These are phyloP conservation scores for Etheostoma spectabile DNA, from an alignment of 2,113 vertebrate species.

Conservation along the genomic window DNA sequence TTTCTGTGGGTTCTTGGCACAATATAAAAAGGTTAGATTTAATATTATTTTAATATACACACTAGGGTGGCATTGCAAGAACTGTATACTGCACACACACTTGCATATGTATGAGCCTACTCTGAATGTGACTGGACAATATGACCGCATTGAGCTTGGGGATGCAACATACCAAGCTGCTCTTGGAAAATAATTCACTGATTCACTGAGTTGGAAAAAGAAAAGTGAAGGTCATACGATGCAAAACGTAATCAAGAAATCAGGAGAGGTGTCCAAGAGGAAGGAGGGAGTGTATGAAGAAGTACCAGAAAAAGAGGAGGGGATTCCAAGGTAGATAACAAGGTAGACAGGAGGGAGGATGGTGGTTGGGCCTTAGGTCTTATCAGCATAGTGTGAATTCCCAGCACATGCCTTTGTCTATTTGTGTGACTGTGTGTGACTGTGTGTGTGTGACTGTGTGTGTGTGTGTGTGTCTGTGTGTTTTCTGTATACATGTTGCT, in stretches of 20 bases:
- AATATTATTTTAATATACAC: neutral
- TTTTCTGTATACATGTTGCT: neutral
- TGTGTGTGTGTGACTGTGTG: neutral
- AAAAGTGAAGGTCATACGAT: slow-evolving; percentile 34
- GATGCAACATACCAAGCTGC: slow-evolving; percentile 6
- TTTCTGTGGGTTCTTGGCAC: neutral
- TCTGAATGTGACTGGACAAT: slow-evolving; percentile 30
- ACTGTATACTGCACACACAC: neutral
- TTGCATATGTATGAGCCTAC: slow-evolving; percentile 18
- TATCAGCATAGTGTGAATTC: slow-evolving; percentile 16
- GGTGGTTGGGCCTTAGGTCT: neutral
- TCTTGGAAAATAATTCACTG: slow-evolving; percentile 42
- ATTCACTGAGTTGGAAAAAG: slow-evolving; percentile 47
- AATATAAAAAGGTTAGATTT: neutral
- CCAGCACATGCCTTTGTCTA: slow-evolving; percentile 5
- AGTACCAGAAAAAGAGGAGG: neutral
- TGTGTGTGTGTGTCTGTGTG: neutral
- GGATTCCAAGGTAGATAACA: too few relatives aligned
- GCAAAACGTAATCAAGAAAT: slow-evolving; percentile 49
- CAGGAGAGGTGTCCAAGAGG: slow-evolving; percentile 1
- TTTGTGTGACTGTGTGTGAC: neutral
- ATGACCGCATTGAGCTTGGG: slow-evolving; percentile 18
- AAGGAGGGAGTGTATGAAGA: neutral
- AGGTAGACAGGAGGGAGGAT: neutral
- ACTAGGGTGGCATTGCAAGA: neutral